These are phyloP conservation scores for Hydrozoanthus tunicans DNA, from an alignment of 64 coral and sea anemone genomes.

Conservation along the genomic window DNA sequence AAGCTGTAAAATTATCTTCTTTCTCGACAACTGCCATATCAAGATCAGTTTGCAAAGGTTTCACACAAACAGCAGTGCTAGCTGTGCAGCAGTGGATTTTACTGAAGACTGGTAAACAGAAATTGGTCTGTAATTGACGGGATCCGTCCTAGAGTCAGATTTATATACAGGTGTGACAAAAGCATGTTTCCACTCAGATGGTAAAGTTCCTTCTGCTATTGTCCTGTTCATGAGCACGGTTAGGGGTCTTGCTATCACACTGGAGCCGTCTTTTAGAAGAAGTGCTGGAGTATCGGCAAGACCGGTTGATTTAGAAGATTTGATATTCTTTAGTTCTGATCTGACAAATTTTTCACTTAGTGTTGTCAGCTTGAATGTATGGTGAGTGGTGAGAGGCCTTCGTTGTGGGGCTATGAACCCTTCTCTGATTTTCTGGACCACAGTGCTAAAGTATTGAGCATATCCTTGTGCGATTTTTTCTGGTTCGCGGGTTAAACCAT, in stretches of 20 bases:
- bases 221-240: slow-evolving; percentile 46
- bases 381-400: not conserved
- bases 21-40: too few species aligned
- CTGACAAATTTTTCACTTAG: slow-evolving; percentile 41
- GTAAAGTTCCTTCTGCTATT: slow-evolving; percentile 1
- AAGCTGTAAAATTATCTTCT: too few species aligned
- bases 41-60: too few species aligned
- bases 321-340: slow-evolving; percentile 4
- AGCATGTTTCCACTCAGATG: not conserved
- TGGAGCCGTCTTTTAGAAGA: slow-evolving; percentile 28
- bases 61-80: too few species aligned
- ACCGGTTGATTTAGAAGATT: too few species aligned
- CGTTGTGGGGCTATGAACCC: not conserved
- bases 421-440: slow-evolving; percentile 36
- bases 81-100: not conserved
- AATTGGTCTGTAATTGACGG: too few species aligned
- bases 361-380: slow-evolving; percentile 40
- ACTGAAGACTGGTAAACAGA: slow-evolving; percentile 18
- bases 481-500: slow-evolving; percentile 8
- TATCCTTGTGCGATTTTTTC: not conserved
- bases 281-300: too few species aligned
- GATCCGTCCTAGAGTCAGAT: too few species aligned
- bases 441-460: slow-evolving; percentile 43
- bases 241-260: slow-evolving; percentile 11
- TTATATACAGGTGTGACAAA: too few species aligned